Conservation (phyloP, 2,113 vertebrate species). For the Myodes glareolus region DNA sequence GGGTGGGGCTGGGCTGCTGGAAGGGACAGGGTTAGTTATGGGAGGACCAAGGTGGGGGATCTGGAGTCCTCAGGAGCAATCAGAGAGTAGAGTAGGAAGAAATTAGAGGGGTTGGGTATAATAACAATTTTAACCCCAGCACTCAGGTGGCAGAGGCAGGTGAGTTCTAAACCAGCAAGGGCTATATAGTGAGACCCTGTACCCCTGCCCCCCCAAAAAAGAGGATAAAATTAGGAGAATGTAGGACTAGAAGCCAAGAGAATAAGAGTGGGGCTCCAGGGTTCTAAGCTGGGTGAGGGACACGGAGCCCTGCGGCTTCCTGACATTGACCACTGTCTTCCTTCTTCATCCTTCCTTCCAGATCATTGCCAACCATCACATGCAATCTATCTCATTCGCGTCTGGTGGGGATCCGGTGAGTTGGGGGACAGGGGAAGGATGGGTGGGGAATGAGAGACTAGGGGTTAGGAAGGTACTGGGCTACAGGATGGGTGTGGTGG, state of each 20-base stretch:
- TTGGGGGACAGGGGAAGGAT: constrained; percentile 35
- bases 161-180: background rate
- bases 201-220: background rate
- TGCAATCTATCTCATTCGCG: constrained; percentile 98
- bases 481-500: background rate
- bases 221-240: background rate
- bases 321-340: constrained; percentile 27
- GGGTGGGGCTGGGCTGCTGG: constrained; percentile 18
- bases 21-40: background rate
- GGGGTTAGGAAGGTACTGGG: background rate
- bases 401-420: constrained; percentile 98
- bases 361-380: constrained; percentile 98
- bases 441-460: background rate
- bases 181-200: background rate
- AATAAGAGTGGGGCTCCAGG: too few relatives aligned
- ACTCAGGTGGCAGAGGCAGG: background rate
- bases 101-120: background rate
- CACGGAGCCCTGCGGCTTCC: background rate
- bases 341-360: constrained; percentile 75
- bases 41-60: background rate
- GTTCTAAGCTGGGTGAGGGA: too few relatives aligned
- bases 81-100: background rate
- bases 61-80: background rate
- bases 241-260: background rate
- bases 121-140: too few relatives aligned